Conservation (phyloP, 2,797 vertebrate species). For the Galaxias olidus region DNA sequence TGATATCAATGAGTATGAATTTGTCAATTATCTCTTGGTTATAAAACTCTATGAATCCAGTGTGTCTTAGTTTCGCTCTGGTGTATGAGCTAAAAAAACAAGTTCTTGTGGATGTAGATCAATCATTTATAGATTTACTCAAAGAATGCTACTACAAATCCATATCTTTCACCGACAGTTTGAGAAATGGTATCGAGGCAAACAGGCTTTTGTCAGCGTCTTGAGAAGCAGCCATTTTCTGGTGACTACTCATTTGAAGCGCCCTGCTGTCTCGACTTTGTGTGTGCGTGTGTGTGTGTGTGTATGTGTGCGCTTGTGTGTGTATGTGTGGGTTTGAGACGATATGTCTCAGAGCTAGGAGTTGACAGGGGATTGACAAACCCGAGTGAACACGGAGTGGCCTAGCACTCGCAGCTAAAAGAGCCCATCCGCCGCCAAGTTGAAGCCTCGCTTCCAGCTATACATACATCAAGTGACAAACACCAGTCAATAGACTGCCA, state of each 20-base stretch:
- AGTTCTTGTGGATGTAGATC: no score
- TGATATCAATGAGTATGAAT: no score
- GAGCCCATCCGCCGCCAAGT: slow-evolving; percentile 66
- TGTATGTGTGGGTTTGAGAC: slow-evolving; percentile 57
- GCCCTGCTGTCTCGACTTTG: slow-evolving; percentile 43
- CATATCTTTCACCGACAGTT: slow-evolving; percentile 59
- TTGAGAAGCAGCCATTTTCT: slow-evolving; percentile 68
- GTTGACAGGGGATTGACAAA: slow-evolving; percentile 80
- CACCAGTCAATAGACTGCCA: slow-evolving; percentile 67
- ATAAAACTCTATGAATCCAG: no score
- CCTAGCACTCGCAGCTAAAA: slow-evolving; percentile 78
- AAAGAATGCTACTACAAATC: background rate
- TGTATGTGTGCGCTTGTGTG: slow-evolving; percentile 50
- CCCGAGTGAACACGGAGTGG: slow-evolving; percentile 73
- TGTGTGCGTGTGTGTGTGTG: slow-evolving; percentile 55
- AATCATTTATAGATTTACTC: no score
- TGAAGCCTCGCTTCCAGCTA: slow-evolving; percentile 69
- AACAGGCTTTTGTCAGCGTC: slow-evolving; percentile 70
- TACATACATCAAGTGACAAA: slow-evolving; percentile 80
- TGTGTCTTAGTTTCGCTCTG: no score
- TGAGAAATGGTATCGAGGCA: slow-evolving; percentile 62
- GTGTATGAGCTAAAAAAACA: no score
- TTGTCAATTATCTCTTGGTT: no score
- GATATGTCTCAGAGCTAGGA: slow-evolving; percentile 79
- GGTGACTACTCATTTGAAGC: slow-evolving; percentile 53